A percentile compares a stretch with the other conserved stretches of the same genome.
Evolutionary conservation across 2,888 invertebrate species (phyloP).

Genomic region (Conchocele bisecta): DNA sequence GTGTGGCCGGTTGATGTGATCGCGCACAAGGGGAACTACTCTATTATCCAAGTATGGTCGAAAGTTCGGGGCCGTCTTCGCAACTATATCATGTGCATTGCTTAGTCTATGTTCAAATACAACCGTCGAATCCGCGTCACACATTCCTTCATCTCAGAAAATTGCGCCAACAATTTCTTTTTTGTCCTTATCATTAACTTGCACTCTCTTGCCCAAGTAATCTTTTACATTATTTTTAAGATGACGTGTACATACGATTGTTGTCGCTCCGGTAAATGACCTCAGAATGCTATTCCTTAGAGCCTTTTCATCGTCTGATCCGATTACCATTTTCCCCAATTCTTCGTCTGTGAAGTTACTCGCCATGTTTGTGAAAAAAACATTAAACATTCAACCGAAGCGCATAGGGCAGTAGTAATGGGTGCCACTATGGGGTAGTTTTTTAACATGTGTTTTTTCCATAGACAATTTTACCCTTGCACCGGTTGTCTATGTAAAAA

Average conservation of each 20-base stretch:
- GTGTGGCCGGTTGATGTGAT: no score
- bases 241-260: constrained; percentile 25
- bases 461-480: no score
- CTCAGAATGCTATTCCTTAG: background rate
- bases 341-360: constrained; percentile 15
- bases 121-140: constrained; percentile 10
- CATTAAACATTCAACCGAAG: no score
- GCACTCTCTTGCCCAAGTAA: constrained; percentile 14
- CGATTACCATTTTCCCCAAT: constrained; percentile 5
- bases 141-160: constrained; percentile 19
- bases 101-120: constrained; percentile 6
- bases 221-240: constrained; percentile 25
- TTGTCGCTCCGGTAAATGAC: constrained; percentile 1
- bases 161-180: background rate
- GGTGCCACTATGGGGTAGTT: no score
- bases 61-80: background rate
- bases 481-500: no score
- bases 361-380: no score
- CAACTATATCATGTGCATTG: background rate
- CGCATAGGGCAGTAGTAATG: no score
- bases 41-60: constrained; percentile 3
- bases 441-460: no score
- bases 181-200: constrained; percentile 3
- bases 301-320: constrained; percentile 14
- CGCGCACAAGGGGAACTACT: no score